These are phyloP conservation scores for Drosophila paranaensis DNA, from an alignment of 2,888 invertebrate species.

Conservation along the genomic window DNA sequence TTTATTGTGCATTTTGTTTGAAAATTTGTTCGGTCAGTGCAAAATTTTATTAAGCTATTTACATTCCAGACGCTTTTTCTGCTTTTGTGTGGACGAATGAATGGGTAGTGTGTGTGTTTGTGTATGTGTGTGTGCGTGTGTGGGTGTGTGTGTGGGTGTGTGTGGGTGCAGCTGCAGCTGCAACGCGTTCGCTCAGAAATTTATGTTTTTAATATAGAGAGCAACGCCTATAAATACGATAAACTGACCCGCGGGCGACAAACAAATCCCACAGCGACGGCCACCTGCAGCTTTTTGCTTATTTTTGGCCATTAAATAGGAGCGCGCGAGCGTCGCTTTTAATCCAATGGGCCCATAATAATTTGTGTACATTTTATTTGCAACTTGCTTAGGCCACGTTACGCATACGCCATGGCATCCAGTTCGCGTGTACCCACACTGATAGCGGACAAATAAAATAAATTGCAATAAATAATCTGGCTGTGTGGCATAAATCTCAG, in stretches of 20 bases:
- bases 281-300: conserved; percentile 18
- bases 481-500: conserved; percentile 77
- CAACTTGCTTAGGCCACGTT: conserved; percentile 69
- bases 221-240: conserved; percentile 71
- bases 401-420: conserved; percentile 55
- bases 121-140: not conserved
- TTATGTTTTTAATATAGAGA: conserved; percentile 69
- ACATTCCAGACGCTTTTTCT: conserved; percentile 44
- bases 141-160: not conserved
- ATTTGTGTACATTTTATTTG: conserved; percentile 81
- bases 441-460: conserved; percentile 82
- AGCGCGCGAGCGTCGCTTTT: conserved; percentile 41
- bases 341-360: conserved; percentile 78
- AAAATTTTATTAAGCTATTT: conserved; percentile 75
- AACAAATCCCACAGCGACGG: conserved; percentile 39
- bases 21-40: conserved; percentile 50
- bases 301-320: conserved; percentile 32
- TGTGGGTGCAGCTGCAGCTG: conserved; percentile 66
- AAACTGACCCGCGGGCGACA: conserved; percentile 53
- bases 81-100: conserved; percentile 19
- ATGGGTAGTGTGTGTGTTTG: not conserved
- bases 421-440: conserved; percentile 53
- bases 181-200: conserved; percentile 52
- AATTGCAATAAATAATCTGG: conserved; percentile 81
- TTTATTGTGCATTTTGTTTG: conserved; percentile 27